Evolutionary conservation across 2,797 vertebrate species (phyloP).

Genomic region (Gadopsis bispinosus): DNA sequence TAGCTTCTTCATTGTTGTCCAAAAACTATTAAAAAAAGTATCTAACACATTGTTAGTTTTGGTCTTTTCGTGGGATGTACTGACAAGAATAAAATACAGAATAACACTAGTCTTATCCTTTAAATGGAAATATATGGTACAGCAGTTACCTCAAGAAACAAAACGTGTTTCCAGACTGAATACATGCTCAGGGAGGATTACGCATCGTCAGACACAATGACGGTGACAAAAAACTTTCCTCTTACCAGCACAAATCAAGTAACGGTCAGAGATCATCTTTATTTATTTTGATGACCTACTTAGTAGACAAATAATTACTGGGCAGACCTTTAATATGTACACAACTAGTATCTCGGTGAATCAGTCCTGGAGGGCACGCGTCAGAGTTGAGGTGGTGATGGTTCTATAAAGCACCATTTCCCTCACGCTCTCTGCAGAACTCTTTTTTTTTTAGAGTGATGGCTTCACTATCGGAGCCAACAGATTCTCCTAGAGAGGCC

Average conservation of each 20-base stretch:
- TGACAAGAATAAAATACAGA: not conserved
- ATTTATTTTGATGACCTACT: too few relatives aligned
- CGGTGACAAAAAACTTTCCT: not conserved
- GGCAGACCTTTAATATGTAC: not conserved
- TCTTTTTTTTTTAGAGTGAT: conserved; percentile 51
- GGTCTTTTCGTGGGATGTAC: not conserved
- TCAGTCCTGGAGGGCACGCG: not conserved
- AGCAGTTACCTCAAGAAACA: not conserved
- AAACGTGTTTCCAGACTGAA: not conserved
- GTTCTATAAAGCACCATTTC: conserved; percentile 36
- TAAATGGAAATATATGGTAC: not conserved
- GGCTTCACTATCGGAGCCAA: conserved; percentile 57
- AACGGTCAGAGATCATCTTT: not conserved
- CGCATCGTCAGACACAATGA: not conserved
- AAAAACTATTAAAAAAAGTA: too few relatives aligned
- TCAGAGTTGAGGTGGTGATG: not conserved
- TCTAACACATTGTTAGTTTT: not conserved
- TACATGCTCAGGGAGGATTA: not conserved
- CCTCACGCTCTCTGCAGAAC: not conserved
- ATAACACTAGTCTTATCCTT: not conserved
- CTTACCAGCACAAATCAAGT: not conserved
- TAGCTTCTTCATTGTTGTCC: too few relatives aligned
- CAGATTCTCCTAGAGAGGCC: conserved; percentile 67
- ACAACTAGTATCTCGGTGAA: not conserved
- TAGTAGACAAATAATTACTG: not conserved